phyloP scores from a whole-genome alignment of 92 coral and sea anemone genomes.

The Bergia puertoricense region DNA sequence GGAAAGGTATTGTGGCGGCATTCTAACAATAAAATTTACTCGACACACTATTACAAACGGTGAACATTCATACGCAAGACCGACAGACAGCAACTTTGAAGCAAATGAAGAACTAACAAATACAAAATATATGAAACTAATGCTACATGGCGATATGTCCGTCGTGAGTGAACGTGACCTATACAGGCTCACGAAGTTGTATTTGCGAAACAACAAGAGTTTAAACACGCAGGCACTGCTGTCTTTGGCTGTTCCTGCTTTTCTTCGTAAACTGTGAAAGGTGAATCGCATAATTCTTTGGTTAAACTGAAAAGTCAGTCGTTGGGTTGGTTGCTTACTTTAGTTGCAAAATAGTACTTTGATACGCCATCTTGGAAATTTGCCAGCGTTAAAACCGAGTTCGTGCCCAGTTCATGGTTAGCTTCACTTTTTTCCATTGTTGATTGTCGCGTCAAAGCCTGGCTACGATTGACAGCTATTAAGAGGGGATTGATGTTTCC shows the following conservation, averaged over 20 bases:
- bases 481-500: background rate
- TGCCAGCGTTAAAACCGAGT: background rate
- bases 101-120: too few relatives aligned
- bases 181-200: too few relatives aligned
- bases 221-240: too few relatives aligned
- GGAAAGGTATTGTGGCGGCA: too few relatives aligned
- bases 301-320: background rate
- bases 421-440: background rate
- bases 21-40: too few relatives aligned
- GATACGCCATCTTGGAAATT: background rate
- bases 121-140: too few relatives aligned
- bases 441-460: background rate
- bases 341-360: background rate
- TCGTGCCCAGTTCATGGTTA: background rate
- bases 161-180: too few relatives aligned
- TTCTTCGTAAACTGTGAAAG: background rate
- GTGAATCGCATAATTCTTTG: background rate
- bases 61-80: too few relatives aligned
- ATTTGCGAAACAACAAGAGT: too few relatives aligned
- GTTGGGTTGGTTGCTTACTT: background rate
- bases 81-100: too few relatives aligned
- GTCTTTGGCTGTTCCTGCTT: background rate
- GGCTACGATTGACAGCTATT: background rate
- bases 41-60: too few relatives aligned
- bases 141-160: too few relatives aligned